A percentile compares a stretch with the other conserved stretches of the same genome.
Evolutionary conservation across 2,888 invertebrate species (phyloP).

Genomic region (Dryocosmus kuriphilus): DNA sequence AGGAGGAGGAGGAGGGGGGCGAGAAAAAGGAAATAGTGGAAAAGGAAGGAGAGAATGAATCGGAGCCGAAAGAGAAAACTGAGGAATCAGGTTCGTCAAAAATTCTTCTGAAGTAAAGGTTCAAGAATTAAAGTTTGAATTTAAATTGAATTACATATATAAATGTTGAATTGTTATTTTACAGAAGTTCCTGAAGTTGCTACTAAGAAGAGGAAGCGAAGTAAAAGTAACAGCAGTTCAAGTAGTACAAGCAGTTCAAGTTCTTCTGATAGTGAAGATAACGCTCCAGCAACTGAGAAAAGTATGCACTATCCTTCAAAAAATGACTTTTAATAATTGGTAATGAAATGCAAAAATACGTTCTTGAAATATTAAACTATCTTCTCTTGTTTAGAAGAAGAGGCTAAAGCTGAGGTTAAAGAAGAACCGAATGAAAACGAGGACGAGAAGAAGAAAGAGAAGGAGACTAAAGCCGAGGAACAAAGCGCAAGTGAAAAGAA

Average conservation of each 20-base stretch:
- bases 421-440: constrained; percentile 63
- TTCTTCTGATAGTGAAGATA: constrained; percentile 78
- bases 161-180: background rate
- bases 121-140: background rate
- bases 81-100: background rate
- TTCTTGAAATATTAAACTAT: constrained; percentile 22
- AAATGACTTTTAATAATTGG: background rate
- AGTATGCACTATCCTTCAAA: background rate
- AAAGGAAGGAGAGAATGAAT: constrained; percentile 73
- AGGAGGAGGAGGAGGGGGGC: constrained; percentile 73
- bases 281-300: constrained; percentile 57
- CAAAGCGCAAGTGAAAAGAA: constrained; percentile 71
- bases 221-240: constrained; percentile 79
- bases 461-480: constrained; percentile 69
- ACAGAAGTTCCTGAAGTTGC: constrained; percentile 69
- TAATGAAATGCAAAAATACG: background rate
- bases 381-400: constrained; percentile 41
- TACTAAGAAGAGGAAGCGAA: constrained; percentile 79
- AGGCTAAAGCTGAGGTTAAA: constrained; percentile 67
- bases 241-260: constrained; percentile 77
- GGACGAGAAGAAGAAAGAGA: constrained; percentile 69
- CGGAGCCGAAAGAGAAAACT: constrained; percentile 59
- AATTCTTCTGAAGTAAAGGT: background rate
- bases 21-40: constrained; percentile 69
- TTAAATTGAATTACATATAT: constrained; percentile 15